Base-by-base conservation (phyloP, 2,888 invertebrate genomes). In the Sarcophaga subvicina region DNA sequence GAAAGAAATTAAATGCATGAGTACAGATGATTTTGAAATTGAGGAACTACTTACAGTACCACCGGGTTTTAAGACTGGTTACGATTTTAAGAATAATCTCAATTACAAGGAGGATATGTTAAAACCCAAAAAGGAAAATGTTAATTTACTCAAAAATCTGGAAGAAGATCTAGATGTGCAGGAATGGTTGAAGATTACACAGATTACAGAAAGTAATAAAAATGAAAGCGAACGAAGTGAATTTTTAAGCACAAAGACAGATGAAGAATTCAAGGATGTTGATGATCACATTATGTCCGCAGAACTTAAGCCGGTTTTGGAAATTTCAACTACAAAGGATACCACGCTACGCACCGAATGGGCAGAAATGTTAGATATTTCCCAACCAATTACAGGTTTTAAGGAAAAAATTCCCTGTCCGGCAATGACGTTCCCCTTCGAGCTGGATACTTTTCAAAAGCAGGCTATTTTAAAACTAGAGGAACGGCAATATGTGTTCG, bases 381-480 rank as follows among this genome's bases (percentile, higher is more conserved):
- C 96, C 0, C 95, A 95, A 77, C 97, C 98, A 0, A 96, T 98
- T 0, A 94, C 94, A 2, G 96, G 98, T 92, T 98, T 98, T 91
- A 94, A 96, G 72, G 95, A 97, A 89, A 95, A 95, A 90, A 95
- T 98, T 83, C 97, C 97, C 5, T 95, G 96, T 86, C 96, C 97
- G 94, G 99, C 99, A 0, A 96, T 97, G 91, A 95, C 95, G 85
- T 98, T 96, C 93, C 96, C 96, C 2, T 99, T 99, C 94, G 97
- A 98, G 90, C 94, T 99, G 91, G 99, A 99, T 93, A 97, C 96
- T 37, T 99, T 99, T 92, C 99, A 99, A 92, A 99, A 99, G 94
- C 97, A 96, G 95, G 99, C 99, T 1, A 98, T 99, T 85, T 94
- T 99, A 8, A 98, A 97, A 92, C 94, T 99, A 79, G 99, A 99